Evolutionary conservation across 2,113 vertebrate species (phyloP), one percentile per base, ranked within the genome.

Genomic region (Salvator merianae): DNA sequence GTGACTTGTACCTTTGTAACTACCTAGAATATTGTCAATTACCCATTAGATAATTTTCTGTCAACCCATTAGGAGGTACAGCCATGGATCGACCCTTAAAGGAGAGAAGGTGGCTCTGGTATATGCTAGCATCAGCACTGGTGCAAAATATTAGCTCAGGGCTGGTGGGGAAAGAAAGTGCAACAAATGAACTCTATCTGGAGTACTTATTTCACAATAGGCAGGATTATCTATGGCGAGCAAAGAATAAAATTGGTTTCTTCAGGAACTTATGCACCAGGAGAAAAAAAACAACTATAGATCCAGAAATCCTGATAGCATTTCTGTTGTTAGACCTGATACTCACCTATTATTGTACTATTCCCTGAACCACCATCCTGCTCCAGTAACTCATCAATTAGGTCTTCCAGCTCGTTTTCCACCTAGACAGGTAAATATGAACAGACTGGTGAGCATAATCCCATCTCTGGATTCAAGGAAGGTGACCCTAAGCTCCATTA

Each of bases 381-480:
- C 89, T 98, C 98, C 91, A 98, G 92, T 77, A 98, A 95, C 93
- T 98, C 98, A 94, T 98, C 98, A 88, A 98, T 98, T 85, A 98
- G 95, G 95, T 98, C 98, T 93, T 98, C 98, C 94, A 98, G 95
- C 91, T 98, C 98, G 88, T 98, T 98, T 91, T 98, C 98, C 66
- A 98, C 98, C 98, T 98, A 90, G 82, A 78, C 95, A 90, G 84
- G 4, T 9, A 81, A 5, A 71, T 12, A 50, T 4, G 32, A n/a
- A 13, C 26, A 50, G n/a, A 50, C 22, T 13, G 59, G 5, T 36
- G n/a, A 65, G 55, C 2, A 36, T 5, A 65, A 24, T 22, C 26
- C n/a, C 40, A 71, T 7, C 30, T 24, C 24, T 12, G 28, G 22
- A 65, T 18, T 34, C 36, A 24, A 73, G 24, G 16, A 7, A 8